Conservation (phyloP, 1,140 invertebrate species). For the Steinernema khuongi region DNA sequence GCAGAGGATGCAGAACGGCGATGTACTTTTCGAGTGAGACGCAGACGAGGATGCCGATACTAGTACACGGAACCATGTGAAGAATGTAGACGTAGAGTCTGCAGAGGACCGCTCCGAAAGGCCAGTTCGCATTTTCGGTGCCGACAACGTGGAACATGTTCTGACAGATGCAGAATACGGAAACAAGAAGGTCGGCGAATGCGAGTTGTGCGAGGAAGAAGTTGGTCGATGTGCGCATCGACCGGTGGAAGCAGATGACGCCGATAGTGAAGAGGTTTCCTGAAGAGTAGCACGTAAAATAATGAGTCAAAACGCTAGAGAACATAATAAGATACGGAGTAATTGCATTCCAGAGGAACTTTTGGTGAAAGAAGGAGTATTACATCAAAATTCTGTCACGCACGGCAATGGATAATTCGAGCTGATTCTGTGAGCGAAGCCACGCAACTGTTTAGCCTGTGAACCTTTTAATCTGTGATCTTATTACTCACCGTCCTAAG, state of each 20-base stretch:
- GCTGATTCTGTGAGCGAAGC: not conserved
- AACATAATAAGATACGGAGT: not conserved
- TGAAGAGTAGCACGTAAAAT: slow-evolving; percentile 21
- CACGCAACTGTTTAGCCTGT: not conserved
- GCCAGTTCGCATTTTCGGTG: slow-evolving; percentile 44
- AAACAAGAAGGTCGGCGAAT: slow-evolving; percentile 50
- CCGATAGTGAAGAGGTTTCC: slow-evolving; percentile 43
- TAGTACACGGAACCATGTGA: slow-evolving; percentile 53
- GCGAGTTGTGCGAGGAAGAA: slow-evolving; percentile 47
- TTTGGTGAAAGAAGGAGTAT: not conserved
- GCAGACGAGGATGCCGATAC: slow-evolving; percentile 56
- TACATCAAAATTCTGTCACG: not conserved
- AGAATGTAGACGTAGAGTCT: slow-evolving; percentile 53
- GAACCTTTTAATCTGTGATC: not conserved
- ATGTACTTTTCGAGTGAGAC: slow-evolving; percentile 56
- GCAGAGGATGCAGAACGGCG: slow-evolving; percentile 50
- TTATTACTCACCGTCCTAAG: too few species aligned
- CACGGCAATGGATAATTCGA: not conserved
- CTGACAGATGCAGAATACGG: slow-evolving; percentile 53
- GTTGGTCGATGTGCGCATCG: slow-evolving; percentile 46
- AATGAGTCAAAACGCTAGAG: not conserved
- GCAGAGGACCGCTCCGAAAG: slow-evolving; percentile 44
- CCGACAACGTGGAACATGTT: slow-evolving; percentile 57
- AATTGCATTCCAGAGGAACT: not conserved
- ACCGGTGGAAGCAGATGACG: slow-evolving; percentile 39